Evolutionary conservation across 2,888 invertebrate genomes (phyloP), one percentile per base, ranked within the genome.

Genomic region (Globia sparganii): DNA sequence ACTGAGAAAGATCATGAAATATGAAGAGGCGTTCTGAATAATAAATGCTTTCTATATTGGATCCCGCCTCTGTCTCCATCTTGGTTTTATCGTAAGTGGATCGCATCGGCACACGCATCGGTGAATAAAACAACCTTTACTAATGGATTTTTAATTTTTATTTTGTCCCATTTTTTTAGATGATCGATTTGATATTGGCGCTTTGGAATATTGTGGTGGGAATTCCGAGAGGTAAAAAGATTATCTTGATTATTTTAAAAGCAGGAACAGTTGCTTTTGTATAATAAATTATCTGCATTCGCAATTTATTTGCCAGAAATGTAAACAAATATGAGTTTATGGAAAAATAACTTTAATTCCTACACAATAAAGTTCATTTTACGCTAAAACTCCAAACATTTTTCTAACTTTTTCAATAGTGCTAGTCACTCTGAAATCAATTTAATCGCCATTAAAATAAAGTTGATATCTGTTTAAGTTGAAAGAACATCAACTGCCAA

Each of bases 31-130:
- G 87, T 88, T 88, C 88, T 93, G 94, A 94, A 94, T 94, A 94
- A 93, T 93, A 93, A 93, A 93, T 92, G 92, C 90, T 88, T 86
- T 88, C 83, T 89, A 91, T 92, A 94, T 93, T 92, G 91, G 91
- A 92, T 92, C 89, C 62, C 75, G 67, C 90, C 83, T 90, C 89
- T 91, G 91, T 91, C 91, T 91, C 91, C 92, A 89, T 91, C 89
- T 87, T 87, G 87, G 85, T 86, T 87, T 87, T 86, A 78, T 81
- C 86, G 86, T 91, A 90, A 92, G 93, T 90, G 89, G 91, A 90
- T 91, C 88, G 87, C 86, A 87, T 88, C 84, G 83, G 80, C 87
- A 72, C 78, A 75, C 88, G 87, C 86, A 87, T 88, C 84, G 83
- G 80, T 87, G 72, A 79, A 75, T 77, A 69, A 53, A 73, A 66